These are phyloP conservation scores for Acromyrmex heyeri DNA, from an alignment of 1,140 invertebrate genomes.

Conservation along the genomic window DNA sequence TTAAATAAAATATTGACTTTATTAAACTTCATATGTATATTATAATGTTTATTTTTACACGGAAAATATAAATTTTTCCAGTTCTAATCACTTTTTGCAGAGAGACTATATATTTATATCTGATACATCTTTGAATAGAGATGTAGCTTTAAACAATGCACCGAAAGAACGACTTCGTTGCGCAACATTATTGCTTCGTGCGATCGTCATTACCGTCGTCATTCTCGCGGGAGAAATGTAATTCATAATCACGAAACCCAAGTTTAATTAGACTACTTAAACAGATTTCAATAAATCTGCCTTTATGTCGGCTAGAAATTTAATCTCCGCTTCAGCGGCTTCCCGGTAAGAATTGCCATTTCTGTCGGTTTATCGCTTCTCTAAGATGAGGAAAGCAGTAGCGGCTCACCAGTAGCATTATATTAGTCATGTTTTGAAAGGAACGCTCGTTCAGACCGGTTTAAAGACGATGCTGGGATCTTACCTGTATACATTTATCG, in stretches of 20 bases:
- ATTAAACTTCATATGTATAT: too few relatives aligned
- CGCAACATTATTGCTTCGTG: background rate
- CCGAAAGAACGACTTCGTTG: background rate
- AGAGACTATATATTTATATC: too few relatives aligned
- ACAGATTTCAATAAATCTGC: slow-evolving; percentile 30
- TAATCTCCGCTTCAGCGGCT: background rate
- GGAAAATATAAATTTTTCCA: too few relatives aligned
- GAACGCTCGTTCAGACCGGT: background rate
- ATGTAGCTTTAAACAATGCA: background rate
- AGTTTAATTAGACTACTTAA: slow-evolving; percentile 8
- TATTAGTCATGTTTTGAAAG: slow-evolving; percentile 24
- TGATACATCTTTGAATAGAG: too few relatives aligned
- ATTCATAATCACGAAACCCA: slow-evolving; percentile 12
- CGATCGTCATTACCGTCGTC: background rate
- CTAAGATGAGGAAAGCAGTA: background rate
- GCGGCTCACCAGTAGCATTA: background rate
- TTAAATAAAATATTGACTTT: too few relatives aligned
- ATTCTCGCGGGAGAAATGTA: background rate
- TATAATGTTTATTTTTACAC: too few relatives aligned
- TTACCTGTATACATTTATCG: background rate
- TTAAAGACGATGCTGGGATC: slow-evolving; percentile 5
- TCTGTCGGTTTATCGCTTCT: slow-evolving; percentile 22
- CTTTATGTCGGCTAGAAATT: slow-evolving; percentile 19
- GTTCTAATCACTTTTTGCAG: too few relatives aligned
- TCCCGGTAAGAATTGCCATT: slow-evolving; percentile 41